phyloP scores from a whole-genome alignment of 2,797 vertebrate genomes.

The Myotis findleyi region DNA sequence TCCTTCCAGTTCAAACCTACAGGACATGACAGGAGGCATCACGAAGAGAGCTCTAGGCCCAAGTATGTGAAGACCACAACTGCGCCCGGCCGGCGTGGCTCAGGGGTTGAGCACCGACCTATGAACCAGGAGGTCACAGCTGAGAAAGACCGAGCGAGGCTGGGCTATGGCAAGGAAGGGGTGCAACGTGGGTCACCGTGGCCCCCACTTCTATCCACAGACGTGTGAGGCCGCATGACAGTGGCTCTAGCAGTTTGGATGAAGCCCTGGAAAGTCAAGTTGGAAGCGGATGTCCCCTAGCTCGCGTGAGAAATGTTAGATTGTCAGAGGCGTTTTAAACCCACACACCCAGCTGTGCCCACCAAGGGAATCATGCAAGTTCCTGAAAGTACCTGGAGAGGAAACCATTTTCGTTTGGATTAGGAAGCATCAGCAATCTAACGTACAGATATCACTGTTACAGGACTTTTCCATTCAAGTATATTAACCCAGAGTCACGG shows the following conservation, averaged over 20 bases:
- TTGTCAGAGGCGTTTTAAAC: background rate
- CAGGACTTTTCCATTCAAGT: conserved; percentile 11
- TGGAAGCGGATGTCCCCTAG: background rate
- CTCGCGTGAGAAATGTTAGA: background rate
- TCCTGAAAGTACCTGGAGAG: background rate
- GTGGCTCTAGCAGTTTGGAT: background rate
- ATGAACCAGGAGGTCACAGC: background rate
- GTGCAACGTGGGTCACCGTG: background rate
- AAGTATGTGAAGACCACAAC: background rate
- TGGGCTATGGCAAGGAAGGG: background rate
- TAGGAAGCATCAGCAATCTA: background rate
- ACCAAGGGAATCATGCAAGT: background rate
- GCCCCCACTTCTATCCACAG: background rate
- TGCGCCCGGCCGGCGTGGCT: no score
- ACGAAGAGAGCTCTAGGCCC: background rate
- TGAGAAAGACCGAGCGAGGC: background rate
- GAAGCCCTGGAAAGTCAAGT: background rate
- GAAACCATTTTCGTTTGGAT: background rate
- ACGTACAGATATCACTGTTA: background rate
- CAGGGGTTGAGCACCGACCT: no score
- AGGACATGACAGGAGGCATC: conserved; percentile 32
- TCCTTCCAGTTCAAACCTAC: conserved; percentile 84
- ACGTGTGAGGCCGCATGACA: background rate
- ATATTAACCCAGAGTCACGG: background rate
- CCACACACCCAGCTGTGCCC: background rate